These are phyloP conservation scores for Trileptium ribeirensis DNA, from an alignment of 2,888 invertebrate genomes.

Conservation along the genomic window DNA sequence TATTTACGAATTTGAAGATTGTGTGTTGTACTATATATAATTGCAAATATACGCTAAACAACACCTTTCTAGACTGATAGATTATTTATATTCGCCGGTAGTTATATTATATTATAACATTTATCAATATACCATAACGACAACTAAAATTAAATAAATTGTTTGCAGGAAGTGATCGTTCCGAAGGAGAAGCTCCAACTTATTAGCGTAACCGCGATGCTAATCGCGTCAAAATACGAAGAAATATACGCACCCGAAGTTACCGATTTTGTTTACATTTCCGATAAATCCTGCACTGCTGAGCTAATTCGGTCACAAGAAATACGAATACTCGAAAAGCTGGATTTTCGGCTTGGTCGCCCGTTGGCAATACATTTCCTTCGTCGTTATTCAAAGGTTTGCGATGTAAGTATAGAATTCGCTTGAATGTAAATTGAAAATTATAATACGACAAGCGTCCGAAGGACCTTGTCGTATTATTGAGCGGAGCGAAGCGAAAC, in stretches of 20 bases:
- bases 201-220: conserved; percentile 78
- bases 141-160: conserved; percentile 8
- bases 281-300: conserved; percentile 62
- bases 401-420: conserved; percentile 56
- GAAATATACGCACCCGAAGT: conserved; percentile 83
- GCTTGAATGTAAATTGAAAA: too few relatives aligned
- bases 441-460: too few relatives aligned
- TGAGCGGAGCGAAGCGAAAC: too few relatives aligned
- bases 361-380: conserved; percentile 83
- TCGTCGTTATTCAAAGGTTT: conserved; percentile 61
- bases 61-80: too few relatives aligned
- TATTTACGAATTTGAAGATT: too few relatives aligned
- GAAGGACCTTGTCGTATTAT: too few relatives aligned
- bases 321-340: conserved; percentile 64
- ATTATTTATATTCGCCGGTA: too few relatives aligned
- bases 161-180: conserved; percentile 53
- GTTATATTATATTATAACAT: too few relatives aligned
- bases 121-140: too few relatives aligned
- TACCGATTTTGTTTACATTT: conserved; percentile 79
- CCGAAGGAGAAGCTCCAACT: conserved; percentile 69
- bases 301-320: conserved; percentile 69
- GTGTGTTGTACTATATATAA: too few relatives aligned
- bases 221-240: conserved; percentile 87
- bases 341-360: conserved; percentile 73
- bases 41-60: too few relatives aligned